phyloP scores from a whole-genome alignment of 2,888 invertebrate genomes.

The Marronus borbonicus region DNA sequence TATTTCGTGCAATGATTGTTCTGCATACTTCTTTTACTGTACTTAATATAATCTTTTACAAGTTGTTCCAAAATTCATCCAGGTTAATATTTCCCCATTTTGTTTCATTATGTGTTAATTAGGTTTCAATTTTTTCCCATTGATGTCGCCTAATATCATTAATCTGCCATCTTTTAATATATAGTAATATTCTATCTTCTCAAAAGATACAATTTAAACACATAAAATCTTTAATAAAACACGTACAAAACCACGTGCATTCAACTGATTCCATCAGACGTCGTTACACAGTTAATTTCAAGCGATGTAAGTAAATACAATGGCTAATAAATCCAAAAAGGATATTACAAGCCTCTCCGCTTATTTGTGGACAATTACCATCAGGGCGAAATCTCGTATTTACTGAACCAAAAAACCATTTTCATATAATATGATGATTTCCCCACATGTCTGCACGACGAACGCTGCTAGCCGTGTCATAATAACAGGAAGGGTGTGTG shows the following conservation, averaged over 20 bases:
- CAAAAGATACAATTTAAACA: not conserved
- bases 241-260: not conserved
- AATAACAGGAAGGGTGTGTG: conserved; percentile 41
- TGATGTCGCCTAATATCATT: too few relatives aligned
- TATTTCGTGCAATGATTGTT: too few relatives aligned
- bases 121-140: too few relatives aligned
- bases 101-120: too few relatives aligned
- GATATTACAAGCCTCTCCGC: not conserved
- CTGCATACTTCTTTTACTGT: too few relatives aligned
- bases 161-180: too few relatives aligned
- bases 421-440: conserved; percentile 27
- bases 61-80: too few relatives aligned
- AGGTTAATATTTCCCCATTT: too few relatives aligned
- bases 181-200: not conserved
- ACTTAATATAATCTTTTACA: too few relatives aligned
- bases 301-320: conserved; percentile 66
- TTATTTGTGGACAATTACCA: not conserved
- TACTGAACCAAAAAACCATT: conserved; percentile 65
- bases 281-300: conserved; percentile 54
- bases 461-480: conserved; percentile 12
- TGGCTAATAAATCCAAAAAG: conserved; percentile 64
- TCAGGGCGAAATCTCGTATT: conserved; percentile 57
- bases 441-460: conserved; percentile 16
- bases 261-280: not conserved
- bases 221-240: too few relatives aligned